A percentile compares a stretch with the other conserved stretches of the same genome.
Evolutionary conservation across 2,797 vertebrate species (phyloP).

Genomic region (Pseudocheirus occidentalis): DNA sequence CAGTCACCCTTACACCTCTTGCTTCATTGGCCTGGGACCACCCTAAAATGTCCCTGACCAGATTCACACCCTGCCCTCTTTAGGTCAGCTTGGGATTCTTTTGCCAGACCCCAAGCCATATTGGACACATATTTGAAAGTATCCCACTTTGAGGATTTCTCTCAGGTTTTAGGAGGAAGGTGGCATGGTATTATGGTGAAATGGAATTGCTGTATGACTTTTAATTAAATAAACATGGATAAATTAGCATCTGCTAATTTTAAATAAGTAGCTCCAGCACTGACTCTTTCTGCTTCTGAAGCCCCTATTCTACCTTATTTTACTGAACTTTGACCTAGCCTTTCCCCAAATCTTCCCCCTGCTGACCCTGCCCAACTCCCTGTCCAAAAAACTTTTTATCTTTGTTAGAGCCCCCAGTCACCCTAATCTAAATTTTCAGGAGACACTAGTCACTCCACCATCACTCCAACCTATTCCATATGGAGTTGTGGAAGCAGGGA

Average conservation of each 20-base stretch:
- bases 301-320: not conserved
- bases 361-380: not conserved
- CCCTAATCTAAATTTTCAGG: not conserved
- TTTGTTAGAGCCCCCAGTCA: not conserved
- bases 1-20: not conserved
- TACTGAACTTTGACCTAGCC: not conserved
- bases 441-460: not conserved
- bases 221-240: not conserved
- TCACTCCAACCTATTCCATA: no score
- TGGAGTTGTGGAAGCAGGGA: not conserved
- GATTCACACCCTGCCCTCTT: not conserved
- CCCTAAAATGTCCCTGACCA: not conserved
- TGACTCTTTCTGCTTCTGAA: not conserved
- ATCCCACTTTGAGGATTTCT: not conserved
- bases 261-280: not conserved
- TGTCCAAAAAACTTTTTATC: not conserved
- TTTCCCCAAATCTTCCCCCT: not conserved
- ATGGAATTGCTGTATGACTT: not conserved
- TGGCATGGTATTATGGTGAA: not conserved
- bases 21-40: not conserved
- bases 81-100: not conserved
- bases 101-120: not conserved
- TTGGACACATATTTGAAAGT: not conserved
- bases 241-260: not conserved
- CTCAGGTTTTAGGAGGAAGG: not conserved